Evolutionary conservation across 1,140 invertebrate species (phyloP), one percentile per base, ranked within the genome.

Genomic region (Euura lappo): DNA sequence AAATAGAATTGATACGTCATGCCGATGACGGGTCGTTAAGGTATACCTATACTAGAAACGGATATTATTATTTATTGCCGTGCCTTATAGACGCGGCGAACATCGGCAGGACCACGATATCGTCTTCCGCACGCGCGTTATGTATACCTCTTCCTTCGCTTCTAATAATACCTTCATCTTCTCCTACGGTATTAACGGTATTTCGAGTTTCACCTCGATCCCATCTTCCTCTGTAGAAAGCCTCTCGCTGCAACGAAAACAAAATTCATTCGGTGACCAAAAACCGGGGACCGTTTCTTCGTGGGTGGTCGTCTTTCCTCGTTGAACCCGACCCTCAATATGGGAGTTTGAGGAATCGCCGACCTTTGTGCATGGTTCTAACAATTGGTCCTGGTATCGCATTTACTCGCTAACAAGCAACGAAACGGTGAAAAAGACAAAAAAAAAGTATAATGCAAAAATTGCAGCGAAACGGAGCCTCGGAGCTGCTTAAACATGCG

Each of bases 341-440:
- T 28, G 28, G 13, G 51, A 60, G 8, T 60, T n/a, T 28, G 28
- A 1, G 28, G 28, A 28, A 28, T 28, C 28, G 28, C 28, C 28
- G 28, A 28, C 28, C 28, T 28, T 28, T 28, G 28, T 28, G 28
- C 28, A 1, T 28, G 28, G 28, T 28, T 28, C 28, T 28, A 28
- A 28, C 28, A 28, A 28, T 28, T 28, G 28, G 28, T 28, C 28
- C 28, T 28, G 28, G 28, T 28, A 28, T 28, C 28, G n/a, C 69
- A 73, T 81, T 79, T 76, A 74, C 71, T 70, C 69, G 64, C 77
- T 81, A 81, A 81, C 78, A 77, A 81, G 79, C 74, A 72, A 74
- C 70, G 76, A 72, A 71, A 60, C 28, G 0, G 28, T 28, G 28
- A 28, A 28, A 28, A 28, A 28, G 28, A 28, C 28, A 28, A 28